phyloP scores from a whole-genome alignment of 2,888 invertebrate genomes.

The Chymomyza amoena region DNA sequence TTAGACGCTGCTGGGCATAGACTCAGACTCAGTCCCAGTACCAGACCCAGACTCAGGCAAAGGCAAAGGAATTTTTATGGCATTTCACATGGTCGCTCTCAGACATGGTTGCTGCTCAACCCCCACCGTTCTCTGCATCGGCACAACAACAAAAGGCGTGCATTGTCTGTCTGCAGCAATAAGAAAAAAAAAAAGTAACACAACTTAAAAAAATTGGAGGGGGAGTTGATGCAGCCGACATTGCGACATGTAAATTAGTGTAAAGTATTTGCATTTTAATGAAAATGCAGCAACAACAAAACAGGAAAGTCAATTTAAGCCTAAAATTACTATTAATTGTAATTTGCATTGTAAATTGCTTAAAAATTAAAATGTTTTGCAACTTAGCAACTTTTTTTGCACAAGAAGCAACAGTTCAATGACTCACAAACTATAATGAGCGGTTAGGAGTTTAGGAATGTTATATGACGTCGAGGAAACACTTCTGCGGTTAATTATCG shows the following conservation, averaged over 20 bases:
- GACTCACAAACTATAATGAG: neutral
- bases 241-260: constrained; percentile 64
- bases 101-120: constrained; percentile 11
- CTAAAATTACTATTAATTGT: constrained; percentile 53
- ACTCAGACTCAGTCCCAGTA: neutral
- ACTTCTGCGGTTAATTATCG: too few species aligned
- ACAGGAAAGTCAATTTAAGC: constrained; percentile 31
- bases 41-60: neutral
- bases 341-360: constrained; percentile 47
- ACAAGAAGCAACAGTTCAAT: neutral
- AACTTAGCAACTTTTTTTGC: neutral
- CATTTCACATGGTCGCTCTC: constrained; percentile 52
- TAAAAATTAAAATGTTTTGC: constrained; percentile 12
- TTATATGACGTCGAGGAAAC: too few species aligned
- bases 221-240: constrained; percentile 24
- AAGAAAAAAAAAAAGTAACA: neutral
- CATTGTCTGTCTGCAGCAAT: constrained; percentile 54
- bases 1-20: neutral
- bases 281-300: constrained; percentile 26
- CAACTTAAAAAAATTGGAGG: neutral
- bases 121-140: neutral
- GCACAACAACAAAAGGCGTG: constrained; percentile 56
- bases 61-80: constrained; percentile 60
- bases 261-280: constrained; percentile 62
- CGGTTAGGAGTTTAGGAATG: too few species aligned